Evolutionary conservation across 2,113 vertebrate species (phyloP).

Genomic region (Scatophagus argus): DNA sequence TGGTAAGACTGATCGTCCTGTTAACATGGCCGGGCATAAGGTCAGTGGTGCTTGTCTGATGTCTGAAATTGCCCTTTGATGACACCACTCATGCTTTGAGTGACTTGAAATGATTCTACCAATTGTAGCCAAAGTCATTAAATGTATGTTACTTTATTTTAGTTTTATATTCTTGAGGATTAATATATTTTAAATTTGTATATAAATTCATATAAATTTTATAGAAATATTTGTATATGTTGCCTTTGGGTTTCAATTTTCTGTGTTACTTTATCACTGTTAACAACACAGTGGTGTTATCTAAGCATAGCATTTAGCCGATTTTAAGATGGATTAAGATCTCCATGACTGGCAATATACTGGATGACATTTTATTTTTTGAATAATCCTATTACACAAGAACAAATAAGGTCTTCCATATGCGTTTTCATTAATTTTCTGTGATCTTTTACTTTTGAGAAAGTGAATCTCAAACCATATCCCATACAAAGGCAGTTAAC

Average conservation of each 20-base stretch:
- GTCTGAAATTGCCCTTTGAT: conserved; percentile 62
- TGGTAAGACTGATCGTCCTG: conserved; percentile 66
- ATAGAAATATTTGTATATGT: background rate
- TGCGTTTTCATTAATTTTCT: conserved; percentile 60
- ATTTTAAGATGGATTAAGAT: conserved; percentile 61
- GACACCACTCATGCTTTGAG: conserved; percentile 34
- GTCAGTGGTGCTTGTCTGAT: conserved; percentile 75
- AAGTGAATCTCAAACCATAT: conserved; percentile 31
- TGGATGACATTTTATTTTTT: conserved; percentile 60
- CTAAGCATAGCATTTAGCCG: background rate
- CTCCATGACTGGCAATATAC: conserved; percentile 47
- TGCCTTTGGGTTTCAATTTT: conserved; percentile 18
- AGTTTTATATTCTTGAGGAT: background rate
- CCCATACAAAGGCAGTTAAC: conserved; percentile 55
- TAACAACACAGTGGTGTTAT: background rate
- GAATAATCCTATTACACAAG: conserved; percentile 79
- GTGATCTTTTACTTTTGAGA: conserved; percentile 38
- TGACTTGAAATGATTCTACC: conserved; percentile 23
- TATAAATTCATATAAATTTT: too few species aligned
- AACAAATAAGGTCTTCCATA: conserved; percentile 68
- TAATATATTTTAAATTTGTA: too few species aligned
- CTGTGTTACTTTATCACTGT: background rate
- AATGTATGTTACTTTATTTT: conserved; percentile 1
- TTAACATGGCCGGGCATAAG: conserved; percentile 64
- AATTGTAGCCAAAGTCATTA: conserved; percentile 10